Base-by-base conservation (phyloP, 2,797 vertebrate species). In the Microctenopoma stevenorrisi region DNA sequence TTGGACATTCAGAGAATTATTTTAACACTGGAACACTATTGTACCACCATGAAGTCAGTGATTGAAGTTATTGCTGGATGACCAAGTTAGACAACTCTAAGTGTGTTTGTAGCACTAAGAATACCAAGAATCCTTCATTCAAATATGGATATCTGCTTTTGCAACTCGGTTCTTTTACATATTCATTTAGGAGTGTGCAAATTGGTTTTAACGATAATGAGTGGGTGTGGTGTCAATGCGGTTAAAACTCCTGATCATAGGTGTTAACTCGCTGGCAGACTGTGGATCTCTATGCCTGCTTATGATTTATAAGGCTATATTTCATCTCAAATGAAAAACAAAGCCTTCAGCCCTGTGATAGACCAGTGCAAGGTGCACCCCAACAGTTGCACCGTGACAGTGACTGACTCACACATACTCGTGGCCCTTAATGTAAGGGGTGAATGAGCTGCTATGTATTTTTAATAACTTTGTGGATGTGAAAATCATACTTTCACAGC, bases 401-500 rank as follows among this genome's bases (percentile, higher is more conserved):
- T 1, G 13, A 42, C 4, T 14, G 40, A 13, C 11, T 42, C 11
- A 14, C 14, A 10, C 12, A 3, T 7, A 15, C 7, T 2, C n/a
- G 37, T 38, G 12, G 40, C 40, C 11, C 11, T 14, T 42, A 42
- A 12, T 38, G 11, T 2, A 6, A 44, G 14, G 5, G 3, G 5
- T 49, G 0, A 10, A 1, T 0, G 0, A 50, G 42, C 9, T 70
- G 30, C 30, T 7, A 22, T 30, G 30, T 10, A 38, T 42, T 40
- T 9, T 40, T 30, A 7, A 4, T 52, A 54, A 5, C 4, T 49
- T 51, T 54, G 9, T 57, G 40, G 25, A 30, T 49, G n/a, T 37
- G 0, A 67, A 70, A 59, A 46, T 38, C 18, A 44, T 2, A 69
- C 47, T 25, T 73, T n/a, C 16, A 40, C 26, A 64, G 16, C 40